Percentiles rank a stretch among this genome's conserved stretches.
Evolutionary conservation across 2,113 vertebrate genomes (phyloP).

Genomic region (Chionomys nivalis): DNA sequence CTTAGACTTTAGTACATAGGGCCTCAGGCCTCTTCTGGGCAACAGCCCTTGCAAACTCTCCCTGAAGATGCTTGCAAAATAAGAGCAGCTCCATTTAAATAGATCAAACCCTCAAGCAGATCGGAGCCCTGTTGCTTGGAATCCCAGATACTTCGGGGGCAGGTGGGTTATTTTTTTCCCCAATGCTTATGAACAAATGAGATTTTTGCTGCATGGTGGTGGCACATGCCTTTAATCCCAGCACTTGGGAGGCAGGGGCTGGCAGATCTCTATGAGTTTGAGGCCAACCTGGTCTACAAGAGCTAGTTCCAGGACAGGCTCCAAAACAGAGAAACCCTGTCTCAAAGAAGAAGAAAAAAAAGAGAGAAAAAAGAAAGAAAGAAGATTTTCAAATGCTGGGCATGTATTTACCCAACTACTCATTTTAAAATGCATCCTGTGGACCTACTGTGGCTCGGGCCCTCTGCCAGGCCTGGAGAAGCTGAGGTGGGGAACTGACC

Average conservation of each 20-base stretch:
- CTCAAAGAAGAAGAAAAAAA: fast-evolving
- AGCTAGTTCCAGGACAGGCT: too few species aligned
- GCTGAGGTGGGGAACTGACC: neutral
- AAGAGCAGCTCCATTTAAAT: constrained; percentile 73
- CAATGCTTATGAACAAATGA: neutral
- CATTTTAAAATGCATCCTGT: neutral
- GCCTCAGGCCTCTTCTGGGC: neutral
- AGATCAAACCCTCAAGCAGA: constrained; percentile 61
- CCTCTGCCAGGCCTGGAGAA: neutral
- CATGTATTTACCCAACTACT: neutral
- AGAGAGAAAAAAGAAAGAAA: neutral
- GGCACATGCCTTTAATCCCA: too few species aligned
- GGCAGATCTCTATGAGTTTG: too few species aligned
- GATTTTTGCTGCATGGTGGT: neutral
- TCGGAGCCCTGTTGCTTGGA: neutral
- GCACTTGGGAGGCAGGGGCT: fast-evolving
- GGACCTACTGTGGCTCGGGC: neutral
- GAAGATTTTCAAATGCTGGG: neutral
- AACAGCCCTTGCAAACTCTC: constrained; percentile 7
- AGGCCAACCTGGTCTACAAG: too few species aligned
- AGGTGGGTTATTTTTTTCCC: neutral
- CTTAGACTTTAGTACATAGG: constrained; percentile 38
- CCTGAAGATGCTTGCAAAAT: constrained; percentile 55
- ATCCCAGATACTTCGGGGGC: neutral
- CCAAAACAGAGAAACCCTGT: too few species aligned